Conservation (phyloP, 2,888 invertebrate species). For the Brachypalpus laphriformis region DNA sequence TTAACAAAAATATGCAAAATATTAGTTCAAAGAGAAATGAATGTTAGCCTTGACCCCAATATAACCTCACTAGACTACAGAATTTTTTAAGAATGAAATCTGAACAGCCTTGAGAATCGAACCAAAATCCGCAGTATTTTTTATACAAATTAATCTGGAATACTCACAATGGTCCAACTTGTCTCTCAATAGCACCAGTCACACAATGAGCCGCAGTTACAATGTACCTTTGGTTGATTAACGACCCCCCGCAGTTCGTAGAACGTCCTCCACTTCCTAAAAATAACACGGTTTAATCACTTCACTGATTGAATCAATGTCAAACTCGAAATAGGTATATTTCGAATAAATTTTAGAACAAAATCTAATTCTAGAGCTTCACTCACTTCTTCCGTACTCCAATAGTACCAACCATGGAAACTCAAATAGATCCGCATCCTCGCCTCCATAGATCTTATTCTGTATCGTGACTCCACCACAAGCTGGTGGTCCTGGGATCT, state of each 20-base stretch:
- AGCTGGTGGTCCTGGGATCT: slow-evolving; percentile 77
- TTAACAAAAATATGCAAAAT: neutral
- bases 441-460: slow-evolving; percentile 86
- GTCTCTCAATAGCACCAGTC: slow-evolving; percentile 83
- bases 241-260: slow-evolving; percentile 80
- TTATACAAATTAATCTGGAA: neutral
- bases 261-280: slow-evolving; percentile 75
- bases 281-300: neutral
- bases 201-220: slow-evolving; percentile 87
- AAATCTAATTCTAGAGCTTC: neutral
- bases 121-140: neutral
- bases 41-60: neutral
- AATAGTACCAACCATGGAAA: slow-evolving; percentile 89
- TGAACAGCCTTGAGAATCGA: neutral
- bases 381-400: slow-evolving; percentile 83
- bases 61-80: neutral
- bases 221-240: slow-evolving; percentile 83
- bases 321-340: neutral
- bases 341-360: no score
- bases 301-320: slow-evolving; percentile 31
- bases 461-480: slow-evolving; percentile 81
- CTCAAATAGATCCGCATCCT: slow-evolving; percentile 85
- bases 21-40: neutral
- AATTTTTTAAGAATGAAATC: neutral
- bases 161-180: slow-evolving; percentile 85